Evolutionary conservation across 2,797 vertebrate genomes (phyloP).

Genomic region (Leptatherina wallacei): DNA sequence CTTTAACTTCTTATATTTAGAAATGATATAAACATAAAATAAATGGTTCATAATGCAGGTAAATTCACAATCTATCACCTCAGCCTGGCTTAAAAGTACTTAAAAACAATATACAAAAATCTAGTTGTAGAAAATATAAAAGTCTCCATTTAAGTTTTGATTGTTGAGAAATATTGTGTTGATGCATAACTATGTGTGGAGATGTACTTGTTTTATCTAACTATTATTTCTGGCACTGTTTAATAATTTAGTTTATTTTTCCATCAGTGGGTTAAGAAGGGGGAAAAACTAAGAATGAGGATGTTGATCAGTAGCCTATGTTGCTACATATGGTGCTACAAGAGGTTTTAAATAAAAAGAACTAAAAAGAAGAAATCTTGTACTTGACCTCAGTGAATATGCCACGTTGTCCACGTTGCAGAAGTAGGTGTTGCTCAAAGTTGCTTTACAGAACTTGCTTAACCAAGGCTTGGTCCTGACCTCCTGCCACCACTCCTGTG

Average conservation of each 20-base stretch:
- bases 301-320: neutral
- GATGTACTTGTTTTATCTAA: no score
- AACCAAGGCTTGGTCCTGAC: neutral
- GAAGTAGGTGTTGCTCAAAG: slow-evolving; percentile 26
- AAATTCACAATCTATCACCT: neutral
- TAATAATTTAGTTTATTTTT: neutral
- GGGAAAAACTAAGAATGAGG: neutral
- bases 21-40: neutral
- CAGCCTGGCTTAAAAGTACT: no score
- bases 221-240: no score
- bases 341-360: neutral
- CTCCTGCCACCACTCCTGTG: neutral
- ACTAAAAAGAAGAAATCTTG: neutral
- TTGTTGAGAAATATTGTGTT: no score
- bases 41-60: no score
- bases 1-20: neutral
- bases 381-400: rapidly evolving
- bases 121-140: no score
- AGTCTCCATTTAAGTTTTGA: no score
- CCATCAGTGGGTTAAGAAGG: neutral
- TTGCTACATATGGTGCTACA: neutral
- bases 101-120: no score
- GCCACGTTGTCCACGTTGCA: neutral
- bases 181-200: no score
- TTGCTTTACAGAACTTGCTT: slow-evolving; percentile 1